These are phyloP conservation scores for Caiman crocodilus DNA, from an alignment of 2,797 vertebrate genomes.

Conservation along the genomic window DNA sequence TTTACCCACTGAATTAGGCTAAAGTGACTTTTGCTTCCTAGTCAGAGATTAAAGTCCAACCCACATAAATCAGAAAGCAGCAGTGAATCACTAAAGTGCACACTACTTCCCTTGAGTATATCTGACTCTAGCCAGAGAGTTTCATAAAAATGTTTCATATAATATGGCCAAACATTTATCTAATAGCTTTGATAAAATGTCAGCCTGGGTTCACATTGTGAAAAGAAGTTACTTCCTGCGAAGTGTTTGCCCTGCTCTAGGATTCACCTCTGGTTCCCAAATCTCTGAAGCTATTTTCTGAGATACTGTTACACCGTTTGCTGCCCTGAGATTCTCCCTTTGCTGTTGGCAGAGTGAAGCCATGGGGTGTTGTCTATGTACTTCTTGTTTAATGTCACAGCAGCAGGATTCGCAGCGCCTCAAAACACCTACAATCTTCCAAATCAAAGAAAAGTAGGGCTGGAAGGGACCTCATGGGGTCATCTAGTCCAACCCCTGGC, in stretches of 20 bases:
- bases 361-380: background rate
- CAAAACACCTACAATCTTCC: background rate
- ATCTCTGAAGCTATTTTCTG: background rate
- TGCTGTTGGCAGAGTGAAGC: conserved; percentile 65
- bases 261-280: background rate
- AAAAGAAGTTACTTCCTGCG: background rate
- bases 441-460: too few relatives aligned
- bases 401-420: conserved; percentile 42
- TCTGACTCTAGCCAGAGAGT: background rate
- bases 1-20: background rate
- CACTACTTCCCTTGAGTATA: conserved; percentile 45
- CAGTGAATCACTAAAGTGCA: background rate
- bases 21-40: conserved; percentile 36
- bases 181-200: background rate
- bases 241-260: background rate
- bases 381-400: conserved; percentile 21
- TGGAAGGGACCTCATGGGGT: too few relatives aligned
- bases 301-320: background rate
- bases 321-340: conserved; percentile 14
- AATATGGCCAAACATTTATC: background rate
- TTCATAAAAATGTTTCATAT: conserved; percentile 1
- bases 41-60: background rate
- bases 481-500: too few relatives aligned
- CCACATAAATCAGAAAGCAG: background rate
- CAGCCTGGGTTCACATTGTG: accelerated